Base-by-base conservation (phyloP, 2,888 invertebrate genomes). In the Augochlorella aurata region DNA sequence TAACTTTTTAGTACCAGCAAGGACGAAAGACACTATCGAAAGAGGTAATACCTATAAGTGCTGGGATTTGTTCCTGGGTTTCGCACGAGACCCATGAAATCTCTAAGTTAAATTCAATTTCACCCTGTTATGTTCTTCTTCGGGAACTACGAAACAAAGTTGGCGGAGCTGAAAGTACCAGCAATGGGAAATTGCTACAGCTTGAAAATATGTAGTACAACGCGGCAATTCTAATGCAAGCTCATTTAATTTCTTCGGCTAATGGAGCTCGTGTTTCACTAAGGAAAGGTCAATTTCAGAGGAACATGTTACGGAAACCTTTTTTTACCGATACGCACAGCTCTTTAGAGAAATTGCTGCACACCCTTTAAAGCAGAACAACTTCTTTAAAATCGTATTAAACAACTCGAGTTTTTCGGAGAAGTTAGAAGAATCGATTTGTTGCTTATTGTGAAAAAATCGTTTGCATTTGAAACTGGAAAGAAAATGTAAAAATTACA, bases 21-120 rank as follows among this genome's bases (percentile, higher is more conserved):
- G 29, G 38, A 44, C 63, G 38, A 44, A 65, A 44, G 63, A 38
- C 18, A 9, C 18, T 63, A 63, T 65, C n/a, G 12, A 65, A 65
- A 44, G 18, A 21, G 45, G 66, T 45, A 66, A 66, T 45, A 38
- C 66, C 66, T 66, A 21, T 44, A 66, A 66, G 45, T 47, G 45
- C 14, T 45, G 45, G 21, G 66, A 66, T 66, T 45, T 66, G 66
- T 47, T 65, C 63, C 38, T 65, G 38, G 63, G 63, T 65, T 44
- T 74, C 49, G 50, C 63, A 10, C n/a, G 63, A 65, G 63, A 44
- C 38, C 38, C 63, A 65, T 18, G 44, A 38, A 65, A 68, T 68
- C 68, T 68, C 47, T 68, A 50, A 50, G 68, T 68, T 68, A 47
- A 68, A 68, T 68, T 50, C 63, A 65, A 65, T 65, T 65, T 65